phyloP scores from a whole-genome alignment of 2,797 vertebrate genomes.

The Craterocephalus amniculus region DNA sequence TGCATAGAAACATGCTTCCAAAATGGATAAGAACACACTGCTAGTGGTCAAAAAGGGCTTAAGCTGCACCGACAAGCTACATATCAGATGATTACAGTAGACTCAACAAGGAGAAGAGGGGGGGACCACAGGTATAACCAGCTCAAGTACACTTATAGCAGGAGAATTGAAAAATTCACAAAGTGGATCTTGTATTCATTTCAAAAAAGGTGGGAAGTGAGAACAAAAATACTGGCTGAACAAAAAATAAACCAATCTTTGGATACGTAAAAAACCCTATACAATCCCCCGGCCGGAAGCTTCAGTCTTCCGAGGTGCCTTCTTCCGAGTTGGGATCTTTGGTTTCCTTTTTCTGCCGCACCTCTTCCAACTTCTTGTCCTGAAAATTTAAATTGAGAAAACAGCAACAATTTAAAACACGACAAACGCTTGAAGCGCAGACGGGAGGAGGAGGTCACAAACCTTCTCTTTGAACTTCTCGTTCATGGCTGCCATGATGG shows the following conservation, averaged over 20 bases:
- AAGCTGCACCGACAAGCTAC: slow-evolving; percentile 73
- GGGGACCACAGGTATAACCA: slow-evolving; percentile 65
- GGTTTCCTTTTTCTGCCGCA: slow-evolving; percentile 94
- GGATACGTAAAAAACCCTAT: slow-evolving; percentile 78
- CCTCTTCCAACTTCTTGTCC: slow-evolving; percentile 94
- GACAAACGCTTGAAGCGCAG: too few species aligned
- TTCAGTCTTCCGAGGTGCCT: slow-evolving; percentile 78
- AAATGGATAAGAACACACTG: slow-evolving; percentile 61
- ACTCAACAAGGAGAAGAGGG: slow-evolving; percentile 41
- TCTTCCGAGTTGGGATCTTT: slow-evolving; percentile 83
- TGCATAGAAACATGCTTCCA: slow-evolving; percentile 78
- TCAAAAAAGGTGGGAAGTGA: slow-evolving; percentile 69
- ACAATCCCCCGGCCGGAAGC: slow-evolving; percentile 51
- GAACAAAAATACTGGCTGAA: slow-evolving; percentile 78
- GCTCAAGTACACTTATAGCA: slow-evolving; percentile 73
- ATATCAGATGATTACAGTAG: slow-evolving; percentile 56
- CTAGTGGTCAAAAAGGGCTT: slow-evolving; percentile 60
- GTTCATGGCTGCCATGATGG: slow-evolving; percentile 92
- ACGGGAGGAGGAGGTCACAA: too few species aligned
- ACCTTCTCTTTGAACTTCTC: slow-evolving; percentile 97
- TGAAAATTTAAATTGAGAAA: too few species aligned
- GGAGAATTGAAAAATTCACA: slow-evolving; percentile 67
- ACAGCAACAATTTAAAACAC: too few species aligned
- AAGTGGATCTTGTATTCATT: slow-evolving; percentile 66
- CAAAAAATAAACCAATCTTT: slow-evolving; percentile 83